These are phyloP conservation scores for Bilobella aurantiaca DNA, from an alignment of 1,140 invertebrate genomes.

Conservation along the genomic window DNA sequence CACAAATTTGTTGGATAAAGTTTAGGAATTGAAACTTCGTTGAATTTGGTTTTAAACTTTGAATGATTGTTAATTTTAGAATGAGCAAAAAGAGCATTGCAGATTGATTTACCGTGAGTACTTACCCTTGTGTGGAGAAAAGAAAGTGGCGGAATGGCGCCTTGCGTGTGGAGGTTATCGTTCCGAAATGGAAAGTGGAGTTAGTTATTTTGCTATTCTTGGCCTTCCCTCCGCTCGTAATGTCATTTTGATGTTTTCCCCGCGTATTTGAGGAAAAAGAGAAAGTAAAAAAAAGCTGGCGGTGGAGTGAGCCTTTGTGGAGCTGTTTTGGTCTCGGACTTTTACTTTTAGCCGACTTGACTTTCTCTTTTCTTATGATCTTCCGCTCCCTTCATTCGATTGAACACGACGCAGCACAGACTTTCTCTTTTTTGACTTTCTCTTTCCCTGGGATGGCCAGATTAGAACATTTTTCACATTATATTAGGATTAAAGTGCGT, in stretches of 20 bases:
- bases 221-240: constrained; percentile 4
- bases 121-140: background rate
- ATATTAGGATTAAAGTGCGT: constrained; percentile 17
- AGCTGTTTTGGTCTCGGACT: background rate
- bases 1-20: too few relatives aligned
- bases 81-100: too few relatives aligned
- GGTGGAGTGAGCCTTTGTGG: background rate
- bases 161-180: background rate
- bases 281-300: background rate
- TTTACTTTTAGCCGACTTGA: constrained; percentile 6
- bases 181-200: background rate
- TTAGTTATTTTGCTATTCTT: background rate
- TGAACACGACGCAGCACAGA: background rate
- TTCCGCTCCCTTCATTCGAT: background rate
- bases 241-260: constrained; percentile 28
- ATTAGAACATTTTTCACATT: constrained; percentile 20
- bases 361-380: constrained; percentile 4
- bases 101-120: background rate
- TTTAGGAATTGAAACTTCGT: too few relatives aligned
- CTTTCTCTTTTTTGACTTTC: too few relatives aligned
- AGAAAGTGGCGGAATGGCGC: background rate
- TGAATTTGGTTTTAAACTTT: too few relatives aligned
- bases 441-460: constrained; percentile 10
- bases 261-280: background rate
- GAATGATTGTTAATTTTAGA: too few relatives aligned